A percentile compares a stretch with the other conserved stretches of the same genome.
Conservation (phyloP, 1,140 invertebrate species). For the Zaprionus africanus region DNA sequence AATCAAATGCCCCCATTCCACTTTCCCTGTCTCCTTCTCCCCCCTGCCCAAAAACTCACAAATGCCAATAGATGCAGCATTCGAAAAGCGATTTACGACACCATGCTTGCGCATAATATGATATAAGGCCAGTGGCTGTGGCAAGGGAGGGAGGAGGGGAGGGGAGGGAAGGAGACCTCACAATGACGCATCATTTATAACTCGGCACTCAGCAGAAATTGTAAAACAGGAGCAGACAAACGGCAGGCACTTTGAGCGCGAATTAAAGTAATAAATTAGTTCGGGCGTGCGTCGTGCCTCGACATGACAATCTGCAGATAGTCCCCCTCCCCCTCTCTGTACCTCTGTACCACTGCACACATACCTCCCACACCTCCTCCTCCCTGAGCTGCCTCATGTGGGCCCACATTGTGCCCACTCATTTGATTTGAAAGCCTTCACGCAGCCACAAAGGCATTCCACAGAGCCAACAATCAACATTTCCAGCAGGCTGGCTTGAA, state of each 20-base stretch:
- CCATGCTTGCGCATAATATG: conserved; percentile 66
- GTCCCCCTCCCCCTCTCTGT: neutral
- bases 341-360: neutral
- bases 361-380: neutral
- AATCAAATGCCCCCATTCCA: conserved; percentile 22
- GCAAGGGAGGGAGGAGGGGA: too few species aligned
- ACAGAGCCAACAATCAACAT: conserved; percentile 44
- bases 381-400: conserved; percentile 20
- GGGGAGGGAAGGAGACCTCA: conserved; percentile 23
- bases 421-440: conserved; percentile 69
- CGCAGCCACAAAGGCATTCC: conserved; percentile 58
- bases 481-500: conserved; percentile 50
- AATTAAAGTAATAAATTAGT: conserved; percentile 77
- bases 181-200: conserved; percentile 70
- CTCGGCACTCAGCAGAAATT: conserved; percentile 68
- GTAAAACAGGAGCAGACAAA: conserved; percentile 67
- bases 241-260: conserved; percentile 66
- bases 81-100: conserved; percentile 70
- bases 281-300: conserved; percentile 43
- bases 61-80: conserved; percentile 59
- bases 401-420: conserved; percentile 59
- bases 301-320: conserved; percentile 34
- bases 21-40: neutral
- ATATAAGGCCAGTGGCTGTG: conserved; percentile 29
- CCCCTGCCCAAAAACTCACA: neutral